phyloP scores from a whole-genome alignment of 2,888 invertebrate genomes.

The Craniophora ligustri region DNA sequence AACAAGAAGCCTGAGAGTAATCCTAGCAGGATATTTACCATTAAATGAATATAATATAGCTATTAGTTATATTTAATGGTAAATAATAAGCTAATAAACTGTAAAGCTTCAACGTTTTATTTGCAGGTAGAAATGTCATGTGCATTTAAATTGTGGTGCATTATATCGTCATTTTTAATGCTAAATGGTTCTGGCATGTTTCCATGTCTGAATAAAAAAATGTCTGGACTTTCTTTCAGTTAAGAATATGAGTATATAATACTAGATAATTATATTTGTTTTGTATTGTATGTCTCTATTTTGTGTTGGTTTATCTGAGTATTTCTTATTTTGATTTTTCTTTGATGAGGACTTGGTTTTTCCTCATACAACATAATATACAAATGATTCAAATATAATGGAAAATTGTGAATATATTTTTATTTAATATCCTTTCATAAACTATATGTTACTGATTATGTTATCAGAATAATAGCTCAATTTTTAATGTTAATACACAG shows the following conservation, averaged over 20 bases:
- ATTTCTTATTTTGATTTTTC: conserved; percentile 9
- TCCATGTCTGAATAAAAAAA: conserved; percentile 47
- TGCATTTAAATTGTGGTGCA: conserved; percentile 34
- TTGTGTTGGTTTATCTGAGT: conserved; percentile 9
- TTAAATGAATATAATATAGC: no score
- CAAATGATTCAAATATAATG: no score
- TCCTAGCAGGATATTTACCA: no score
- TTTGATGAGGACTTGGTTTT: no score
- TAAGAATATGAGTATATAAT: conserved; percentile 11
- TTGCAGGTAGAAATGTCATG: conserved; percentile 13
- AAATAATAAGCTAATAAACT: not conserved
- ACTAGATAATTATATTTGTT: conserved; percentile 15
- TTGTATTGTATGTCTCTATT: not conserved
- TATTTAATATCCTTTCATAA: no score
- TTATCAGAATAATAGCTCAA: no score
- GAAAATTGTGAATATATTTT: no score
- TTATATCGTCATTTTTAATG: conserved; percentile 39
- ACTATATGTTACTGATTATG: no score
- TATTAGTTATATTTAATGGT: no score
- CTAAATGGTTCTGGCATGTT: conserved; percentile 36
- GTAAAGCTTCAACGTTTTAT: conserved; percentile 16
- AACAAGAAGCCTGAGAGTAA: no score
- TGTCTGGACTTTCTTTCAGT: conserved; percentile 33
- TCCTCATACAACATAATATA: no score
- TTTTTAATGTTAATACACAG: no score